Conservation (phyloP, 2,888 invertebrate genomes). For the Rhogogaster chlorosoma region DNA sequence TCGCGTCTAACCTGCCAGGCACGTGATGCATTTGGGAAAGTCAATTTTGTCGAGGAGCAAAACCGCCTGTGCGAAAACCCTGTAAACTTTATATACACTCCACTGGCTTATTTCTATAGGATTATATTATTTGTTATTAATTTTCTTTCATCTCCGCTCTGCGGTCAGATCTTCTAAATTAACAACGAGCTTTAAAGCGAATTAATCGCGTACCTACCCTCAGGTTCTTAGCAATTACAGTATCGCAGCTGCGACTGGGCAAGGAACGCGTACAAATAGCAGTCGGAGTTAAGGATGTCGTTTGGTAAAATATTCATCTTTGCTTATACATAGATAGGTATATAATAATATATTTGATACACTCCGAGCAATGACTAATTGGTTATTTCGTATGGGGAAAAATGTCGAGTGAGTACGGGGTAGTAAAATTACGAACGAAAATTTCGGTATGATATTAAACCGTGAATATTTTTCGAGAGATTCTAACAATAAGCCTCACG, state of each 20-base stretch:
- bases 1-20: not conserved
- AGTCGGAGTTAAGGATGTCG: not conserved
- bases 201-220: not conserved
- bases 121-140: not conserved
- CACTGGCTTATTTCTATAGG: not conserved
- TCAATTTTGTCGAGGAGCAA: not conserved
- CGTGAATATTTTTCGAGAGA: not conserved
- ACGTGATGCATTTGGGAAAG: conserved; percentile 24
- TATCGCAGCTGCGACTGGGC: not conserved
- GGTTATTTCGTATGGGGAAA: not conserved
- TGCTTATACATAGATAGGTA: not conserved
- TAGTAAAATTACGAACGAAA: not conserved
- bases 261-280: not conserved
- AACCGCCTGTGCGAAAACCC: not conserved
- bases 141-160: not conserved
- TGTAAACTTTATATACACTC: not conserved
- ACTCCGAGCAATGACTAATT: not conserved
- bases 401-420: too few species aligned
- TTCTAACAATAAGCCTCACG: not conserved
- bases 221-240: not conserved
- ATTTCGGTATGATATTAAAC: not conserved
- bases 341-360: not conserved
- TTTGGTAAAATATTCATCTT: not conserved
- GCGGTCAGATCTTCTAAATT: not conserved
- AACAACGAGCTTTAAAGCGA: not conserved